Base-by-base conservation (phyloP, 2,797 vertebrate species). In the Fratercula arctica region DNA sequence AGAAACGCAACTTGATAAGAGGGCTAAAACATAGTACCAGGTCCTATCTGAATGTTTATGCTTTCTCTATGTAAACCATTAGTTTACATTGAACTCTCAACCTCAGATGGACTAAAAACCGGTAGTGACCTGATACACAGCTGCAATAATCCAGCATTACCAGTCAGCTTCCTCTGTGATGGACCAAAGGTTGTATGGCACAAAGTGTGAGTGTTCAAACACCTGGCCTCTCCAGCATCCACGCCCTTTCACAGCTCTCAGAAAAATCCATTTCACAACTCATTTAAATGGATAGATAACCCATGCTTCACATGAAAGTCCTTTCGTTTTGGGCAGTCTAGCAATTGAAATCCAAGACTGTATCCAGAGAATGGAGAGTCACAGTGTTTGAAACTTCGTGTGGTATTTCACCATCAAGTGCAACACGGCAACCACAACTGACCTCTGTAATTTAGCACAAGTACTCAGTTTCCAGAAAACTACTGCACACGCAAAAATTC, bases 1-100 rank as follows among this genome's bases (percentile, higher is more conserved):
- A 94, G 74, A 87, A 92, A 80, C 35, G 66, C 48, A 74, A 66
- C 68, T 76, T 89, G 87, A 95, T 94, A 93, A 94, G 61, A 85
- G 72, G 35, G 23, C 67, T 73, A 87, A 95, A 95, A 85, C 67
- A 90, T 19, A 56, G 73, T 56, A 76, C 51, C n/a, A 79, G 35
- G 63, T 92, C 75, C 45, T 92, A 51, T 87, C 91, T 70, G 54
- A 92, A 91, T 85, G 85, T 87, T 93, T 93, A 91, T 37, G 54
- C 33, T 87, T 90, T 82, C 64, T 48, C 26, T 73, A 16, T 19
- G 50, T 68, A 93, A 94, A 86, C 31, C 29, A 69, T 85, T 96
- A 26, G 25, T 83, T 93, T 94, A 79, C n/a, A 74, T 1, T 85
- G 91, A 96, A 95, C 90, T 81, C 61, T 53, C 53, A 93, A 82